A percentile compares a stretch with the other conserved stretches of the same genome.
These are phyloP conservation scores for Palythoa heliodiscus DNA, from an alignment of 92 coral and sea anemone species.

Conservation along the genomic window DNA sequence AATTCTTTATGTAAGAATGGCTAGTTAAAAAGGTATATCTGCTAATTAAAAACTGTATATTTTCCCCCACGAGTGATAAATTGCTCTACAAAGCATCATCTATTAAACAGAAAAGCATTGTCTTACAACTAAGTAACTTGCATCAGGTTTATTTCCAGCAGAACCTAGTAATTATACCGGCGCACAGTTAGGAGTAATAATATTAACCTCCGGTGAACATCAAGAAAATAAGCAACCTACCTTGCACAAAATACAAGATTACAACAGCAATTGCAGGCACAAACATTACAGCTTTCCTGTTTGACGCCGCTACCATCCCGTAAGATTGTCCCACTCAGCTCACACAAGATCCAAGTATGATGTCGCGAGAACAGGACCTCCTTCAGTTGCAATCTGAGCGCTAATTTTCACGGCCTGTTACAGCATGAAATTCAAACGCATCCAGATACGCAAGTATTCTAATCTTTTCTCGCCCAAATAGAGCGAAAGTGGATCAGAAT, in stretches of 20 bases:
- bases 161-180: not conserved
- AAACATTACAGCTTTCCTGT: slow-evolving; percentile 24
- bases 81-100: slow-evolving; percentile 3
- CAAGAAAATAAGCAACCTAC: not conserved
- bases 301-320: slow-evolving; percentile 38
- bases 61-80: too few relatives aligned
- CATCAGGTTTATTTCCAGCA: not conserved
- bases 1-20: not conserved
- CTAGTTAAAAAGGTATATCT: not conserved
- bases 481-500: slow-evolving; percentile 59
- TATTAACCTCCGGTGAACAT: too few relatives aligned
- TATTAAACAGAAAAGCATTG: slow-evolving; percentile 39
- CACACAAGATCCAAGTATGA: slow-evolving; percentile 26
- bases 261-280: slow-evolving; percentile 1
- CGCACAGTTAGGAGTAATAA: too few relatives aligned
- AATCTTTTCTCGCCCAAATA: slow-evolving; percentile 40
- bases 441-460: slow-evolving; percentile 31
- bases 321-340: slow-evolving; percentile 17
- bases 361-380: slow-evolving; percentile 29
- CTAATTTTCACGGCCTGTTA: slow-evolving; percentile 31
- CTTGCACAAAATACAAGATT: slow-evolving; percentile 39
- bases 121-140: slow-evolving; percentile 1
- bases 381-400: slow-evolving; percentile 43
- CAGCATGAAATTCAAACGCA: slow-evolving; percentile 48
- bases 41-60: too few relatives aligned